Evolutionary conservation across 2,888 invertebrate genomes (phyloP), one percentile per base, ranked within the genome.

Genomic region (Cephonodes hylas): DNA sequence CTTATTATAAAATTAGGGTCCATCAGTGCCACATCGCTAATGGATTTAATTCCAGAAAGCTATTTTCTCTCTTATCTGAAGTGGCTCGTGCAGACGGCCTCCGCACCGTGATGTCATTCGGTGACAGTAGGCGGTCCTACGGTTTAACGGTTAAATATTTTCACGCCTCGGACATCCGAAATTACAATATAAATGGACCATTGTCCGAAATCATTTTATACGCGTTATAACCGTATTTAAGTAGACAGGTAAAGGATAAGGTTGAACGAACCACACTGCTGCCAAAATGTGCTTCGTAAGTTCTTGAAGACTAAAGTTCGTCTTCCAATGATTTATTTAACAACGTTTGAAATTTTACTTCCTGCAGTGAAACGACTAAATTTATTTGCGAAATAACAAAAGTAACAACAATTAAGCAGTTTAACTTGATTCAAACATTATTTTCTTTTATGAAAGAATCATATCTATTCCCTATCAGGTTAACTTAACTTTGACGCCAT

Each of bases 81-180:
- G 63, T 59, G 66, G 59, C 65, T 67, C 69, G 67, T 64, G 67
- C 68, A 73, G 63, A 57, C 65, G 71, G 68, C 67, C 65, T 71
- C 70, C 62, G 63, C 59, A 44, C 60, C 63, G 65, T 76, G 77
- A 75, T 76, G 74, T 75, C 76, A 79, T 67, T 48, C 20, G 59
- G 58, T 42, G 60, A 63, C 44, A 62, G 70, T 71, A 67, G 64
- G 69, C 64, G 67, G 64, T 20, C 48, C 61, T 60, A 62, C 59
- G 4, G 20, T 45, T 45, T 3, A 53, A 56, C 57, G 38, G 53
- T 59, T 63, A 34, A 22, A 63, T 46, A 42, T 59, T 60, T 56
- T 58, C 31, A 48, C 61, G 57, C 31, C 10, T 7, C 56, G 59
- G n/a, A 27, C 62, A 56, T 44, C 44, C 59, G 42, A 42, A 60